Evolutionary conservation across 2,888 invertebrate species (phyloP).

Genomic region (Oithona nana): DNA sequence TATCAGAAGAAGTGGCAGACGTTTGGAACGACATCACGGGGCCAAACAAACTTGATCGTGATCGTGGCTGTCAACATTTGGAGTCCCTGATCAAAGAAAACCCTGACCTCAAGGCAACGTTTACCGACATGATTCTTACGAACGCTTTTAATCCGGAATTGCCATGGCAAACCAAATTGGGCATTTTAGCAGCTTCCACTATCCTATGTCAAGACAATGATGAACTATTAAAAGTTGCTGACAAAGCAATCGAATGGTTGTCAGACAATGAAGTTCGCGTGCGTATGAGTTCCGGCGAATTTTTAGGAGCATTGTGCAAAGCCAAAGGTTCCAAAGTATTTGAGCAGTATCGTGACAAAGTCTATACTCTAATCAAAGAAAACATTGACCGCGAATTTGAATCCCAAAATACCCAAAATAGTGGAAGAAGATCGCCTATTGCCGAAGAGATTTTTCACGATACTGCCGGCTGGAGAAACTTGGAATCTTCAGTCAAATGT

Average conservation of each 20-base stretch:
- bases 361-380: background rate
- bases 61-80: background rate
- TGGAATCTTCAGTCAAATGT: conserved; percentile 37
- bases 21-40: background rate
- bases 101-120: background rate
- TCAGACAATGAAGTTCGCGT: background rate
- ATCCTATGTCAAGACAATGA: background rate
- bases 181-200: background rate
- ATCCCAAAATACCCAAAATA: background rate
- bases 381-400: background rate
- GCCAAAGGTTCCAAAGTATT: background rate
- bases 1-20: no score
- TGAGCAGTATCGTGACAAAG: background rate
- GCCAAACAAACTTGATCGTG: background rate
- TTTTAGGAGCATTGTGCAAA: background rate
- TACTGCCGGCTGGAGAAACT: conserved; percentile 34
- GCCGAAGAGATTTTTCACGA: conserved; percentile 34
- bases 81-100: background rate
- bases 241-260: background rate
- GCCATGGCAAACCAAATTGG: conserved; percentile 1
- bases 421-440: background rate
- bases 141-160: background rate
- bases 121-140: background rate
- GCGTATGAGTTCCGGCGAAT: background rate
- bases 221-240: background rate